Evolutionary conservation across 1,140 invertebrate genomes (phyloP).

Genomic region (Drosophila fuyamai): DNA sequence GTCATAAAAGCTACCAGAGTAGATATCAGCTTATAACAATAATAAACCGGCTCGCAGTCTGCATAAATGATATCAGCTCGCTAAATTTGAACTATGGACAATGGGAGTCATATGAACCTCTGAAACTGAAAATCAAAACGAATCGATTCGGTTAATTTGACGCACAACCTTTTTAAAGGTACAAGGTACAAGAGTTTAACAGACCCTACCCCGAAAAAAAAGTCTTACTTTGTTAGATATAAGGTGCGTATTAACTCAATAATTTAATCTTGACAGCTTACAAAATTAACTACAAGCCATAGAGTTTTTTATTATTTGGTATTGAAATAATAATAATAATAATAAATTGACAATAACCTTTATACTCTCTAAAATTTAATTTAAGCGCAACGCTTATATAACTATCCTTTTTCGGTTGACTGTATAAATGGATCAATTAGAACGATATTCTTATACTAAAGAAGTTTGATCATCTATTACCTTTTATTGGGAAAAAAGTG

Average conservation of each 20-base stretch:
- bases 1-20: constrained; percentile 70
- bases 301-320: too few species aligned
- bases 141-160: neutral
- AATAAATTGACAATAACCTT: too few species aligned
- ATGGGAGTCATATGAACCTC: constrained; percentile 19
- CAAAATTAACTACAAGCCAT: too few species aligned
- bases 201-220: too few species aligned
- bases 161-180: neutral
- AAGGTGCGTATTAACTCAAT: too few species aligned
- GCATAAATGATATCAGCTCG: constrained; percentile 21
- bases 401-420: too few species aligned
- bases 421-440: too few species aligned
- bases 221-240: too few species aligned
- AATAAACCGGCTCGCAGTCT: constrained; percentile 41
- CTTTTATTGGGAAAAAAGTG: constrained; percentile 21
- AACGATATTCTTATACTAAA: neutral
- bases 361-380: too few species aligned
- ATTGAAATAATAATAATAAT: too few species aligned
- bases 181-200: neutral
- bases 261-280: too few species aligned
- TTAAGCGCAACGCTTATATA: too few species aligned
- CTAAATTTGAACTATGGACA: constrained; percentile 13
- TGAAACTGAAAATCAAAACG: neutral
- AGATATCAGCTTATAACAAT: constrained; percentile 64
- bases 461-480: neutral